Evolutionary conservation across 2,113 vertebrate species (phyloP).

Genomic region (Pedetes capensis): DNA sequence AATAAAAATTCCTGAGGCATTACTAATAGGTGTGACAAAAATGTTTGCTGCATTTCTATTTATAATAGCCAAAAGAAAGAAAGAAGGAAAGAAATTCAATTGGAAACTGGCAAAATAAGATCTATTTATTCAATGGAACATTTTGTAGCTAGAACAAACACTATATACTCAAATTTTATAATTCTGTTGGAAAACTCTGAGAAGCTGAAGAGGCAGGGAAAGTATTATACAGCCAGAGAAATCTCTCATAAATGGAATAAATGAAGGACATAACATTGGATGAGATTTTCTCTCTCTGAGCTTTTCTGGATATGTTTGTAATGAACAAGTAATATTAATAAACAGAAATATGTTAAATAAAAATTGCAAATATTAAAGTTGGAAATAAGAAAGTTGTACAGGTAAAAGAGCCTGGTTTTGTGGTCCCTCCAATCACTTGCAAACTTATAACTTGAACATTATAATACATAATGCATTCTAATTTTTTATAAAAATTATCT

Average conservation of each 20-base stretch:
- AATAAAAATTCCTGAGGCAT: background rate
- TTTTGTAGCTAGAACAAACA: background rate
- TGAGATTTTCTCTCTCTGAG: background rate
- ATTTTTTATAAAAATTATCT: constrained; percentile 26
- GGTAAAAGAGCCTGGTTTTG: background rate
- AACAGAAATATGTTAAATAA: background rate
- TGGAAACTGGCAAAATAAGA: background rate
- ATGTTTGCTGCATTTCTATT: background rate
- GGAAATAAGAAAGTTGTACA: background rate
- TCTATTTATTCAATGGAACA: background rate
- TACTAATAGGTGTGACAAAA: background rate
- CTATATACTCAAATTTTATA: background rate
- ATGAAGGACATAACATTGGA: background rate
- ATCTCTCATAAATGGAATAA: background rate
- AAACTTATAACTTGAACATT: background rate
- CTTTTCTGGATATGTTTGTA: background rate
- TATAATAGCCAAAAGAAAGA: background rate
- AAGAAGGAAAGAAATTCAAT: background rate
- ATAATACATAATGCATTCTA: background rate
- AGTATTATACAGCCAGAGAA: background rate
- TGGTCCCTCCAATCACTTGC: background rate
- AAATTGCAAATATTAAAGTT: background rate
- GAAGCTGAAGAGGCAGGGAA: constrained; percentile 7
- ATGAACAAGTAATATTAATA: background rate
- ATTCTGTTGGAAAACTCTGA: background rate